phyloP scores from a whole-genome alignment of 2,797 vertebrate genomes.

The Pampus argenteus region DNA sequence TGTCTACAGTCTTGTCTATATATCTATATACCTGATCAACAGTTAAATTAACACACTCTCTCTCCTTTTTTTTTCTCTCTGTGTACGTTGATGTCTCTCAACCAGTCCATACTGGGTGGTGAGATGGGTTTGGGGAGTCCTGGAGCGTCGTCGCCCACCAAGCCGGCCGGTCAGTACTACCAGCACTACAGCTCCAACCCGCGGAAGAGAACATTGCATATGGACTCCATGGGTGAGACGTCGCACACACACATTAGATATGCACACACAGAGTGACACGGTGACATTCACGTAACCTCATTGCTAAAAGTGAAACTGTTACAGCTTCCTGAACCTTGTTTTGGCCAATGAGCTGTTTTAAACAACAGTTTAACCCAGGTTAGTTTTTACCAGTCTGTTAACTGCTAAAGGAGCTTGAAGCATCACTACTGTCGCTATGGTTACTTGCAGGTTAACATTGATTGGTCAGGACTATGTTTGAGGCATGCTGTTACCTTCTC shows the following conservation, averaged over 20 bases:
- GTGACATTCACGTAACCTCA: neutral
- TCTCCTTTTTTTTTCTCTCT: slow-evolving; percentile 43
- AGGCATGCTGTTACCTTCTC: too few species aligned
- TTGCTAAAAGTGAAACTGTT: neutral
- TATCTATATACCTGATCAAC: too few species aligned
- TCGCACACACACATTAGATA: neutral
- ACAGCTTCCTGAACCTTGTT: neutral
- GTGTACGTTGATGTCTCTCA: slow-evolving; percentile 9
- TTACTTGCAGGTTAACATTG: too few species aligned
- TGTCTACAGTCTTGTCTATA: neutral
- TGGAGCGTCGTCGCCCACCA: slow-evolving; percentile 91
- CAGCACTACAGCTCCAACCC: slow-evolving; percentile 93
- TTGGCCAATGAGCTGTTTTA: too few species aligned
- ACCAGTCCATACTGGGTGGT: slow-evolving; percentile 91
- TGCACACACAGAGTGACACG: neutral
- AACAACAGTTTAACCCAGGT: too few species aligned
- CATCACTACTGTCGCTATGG: too few species aligned
- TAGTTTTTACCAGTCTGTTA: too few species aligned
- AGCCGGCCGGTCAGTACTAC: slow-evolving; percentile 94
- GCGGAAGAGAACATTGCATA: slow-evolving; percentile 91
- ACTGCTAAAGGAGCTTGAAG: too few species aligned
- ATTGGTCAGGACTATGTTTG: neutral
- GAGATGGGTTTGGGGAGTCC: slow-evolving; percentile 95
- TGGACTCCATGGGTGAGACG: slow-evolving; percentile 91
- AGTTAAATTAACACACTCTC: slow-evolving; percentile 14